phyloP scores from a whole-genome alignment of 2,113 vertebrate genomes.

The Anoplopoma fimbria region DNA sequence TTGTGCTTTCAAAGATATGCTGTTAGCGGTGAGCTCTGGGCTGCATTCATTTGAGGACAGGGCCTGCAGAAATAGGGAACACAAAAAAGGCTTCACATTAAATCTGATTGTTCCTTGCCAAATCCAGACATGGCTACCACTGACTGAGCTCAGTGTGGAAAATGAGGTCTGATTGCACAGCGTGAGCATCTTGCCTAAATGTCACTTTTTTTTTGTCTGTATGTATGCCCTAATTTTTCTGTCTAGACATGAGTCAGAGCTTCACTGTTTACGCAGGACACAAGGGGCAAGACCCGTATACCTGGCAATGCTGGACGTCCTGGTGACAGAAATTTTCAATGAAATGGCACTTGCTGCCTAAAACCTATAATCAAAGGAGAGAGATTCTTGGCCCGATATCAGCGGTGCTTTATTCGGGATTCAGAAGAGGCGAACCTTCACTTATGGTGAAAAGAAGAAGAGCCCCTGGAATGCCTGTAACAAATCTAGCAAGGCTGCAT shows the following conservation, averaged over 20 bases:
- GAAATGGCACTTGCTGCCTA: slow-evolving; percentile 33
- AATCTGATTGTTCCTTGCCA: slow-evolving; percentile 64
- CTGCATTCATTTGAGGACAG: slow-evolving; percentile 48
- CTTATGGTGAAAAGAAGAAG: slow-evolving; percentile 15
- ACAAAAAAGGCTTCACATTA: slow-evolving; percentile 55
- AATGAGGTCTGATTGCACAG: slow-evolving; percentile 79
- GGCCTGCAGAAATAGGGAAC: slow-evolving; percentile 44
- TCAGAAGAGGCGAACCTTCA: slow-evolving; percentile 19
- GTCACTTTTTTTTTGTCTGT: slow-evolving; percentile 56
- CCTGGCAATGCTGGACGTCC: not conserved
- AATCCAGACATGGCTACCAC: slow-evolving; percentile 53
- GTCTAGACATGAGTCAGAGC: slow-evolving; percentile 71
- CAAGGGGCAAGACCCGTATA: not conserved
- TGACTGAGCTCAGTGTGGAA: slow-evolving; percentile 63
- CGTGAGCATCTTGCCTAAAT: slow-evolving; percentile 66
- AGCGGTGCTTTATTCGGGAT: not conserved
- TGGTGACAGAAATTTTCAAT: not conserved
- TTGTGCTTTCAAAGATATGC: slow-evolving; percentile 47
- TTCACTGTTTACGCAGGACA: not conserved
- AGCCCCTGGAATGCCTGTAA: slow-evolving; percentile 22
- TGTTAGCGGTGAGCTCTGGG: slow-evolving; percentile 29
- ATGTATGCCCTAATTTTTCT: slow-evolving; percentile 56
- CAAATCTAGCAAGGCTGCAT: slow-evolving; percentile 36
- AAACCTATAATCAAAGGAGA: slow-evolving; percentile 47
- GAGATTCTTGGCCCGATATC: slow-evolving; percentile 40